A percentile compares a stretch with the other conserved stretches of the same genome.
phyloP scores from a whole-genome alignment of 1,140 invertebrate genomes.

The Drosophila albomicans region DNA sequence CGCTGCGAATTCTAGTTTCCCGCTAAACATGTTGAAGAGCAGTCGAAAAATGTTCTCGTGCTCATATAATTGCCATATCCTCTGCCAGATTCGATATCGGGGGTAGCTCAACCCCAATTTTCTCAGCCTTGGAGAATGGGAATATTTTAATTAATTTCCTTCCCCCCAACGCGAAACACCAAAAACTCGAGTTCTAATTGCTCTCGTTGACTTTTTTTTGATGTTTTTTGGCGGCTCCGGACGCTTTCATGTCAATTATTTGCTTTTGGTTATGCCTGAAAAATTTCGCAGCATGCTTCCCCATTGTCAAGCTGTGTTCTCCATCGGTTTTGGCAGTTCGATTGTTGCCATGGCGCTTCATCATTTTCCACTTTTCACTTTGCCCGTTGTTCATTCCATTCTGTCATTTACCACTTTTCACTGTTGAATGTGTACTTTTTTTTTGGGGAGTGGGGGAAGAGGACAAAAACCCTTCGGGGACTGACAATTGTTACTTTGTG shows the following conservation, averaged over 20 bases:
- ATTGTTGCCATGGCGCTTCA: slow-evolving; percentile 69
- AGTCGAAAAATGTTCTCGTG: slow-evolving; percentile 1
- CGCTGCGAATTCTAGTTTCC: slow-evolving; percentile 1
- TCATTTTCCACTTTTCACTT: slow-evolving; percentile 29
- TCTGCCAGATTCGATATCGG: background rate
- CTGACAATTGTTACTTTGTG: slow-evolving; percentile 51
- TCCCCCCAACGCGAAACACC: background rate
- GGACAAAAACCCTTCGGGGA: background rate
- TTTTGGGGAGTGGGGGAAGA: background rate
- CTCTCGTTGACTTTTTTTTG: slow-evolving; percentile 46
- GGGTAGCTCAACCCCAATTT: background rate
- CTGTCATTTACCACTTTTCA: slow-evolving; percentile 4
- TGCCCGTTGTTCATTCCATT: background rate
- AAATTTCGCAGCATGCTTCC: slow-evolving; percentile 51
- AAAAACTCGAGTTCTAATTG: slow-evolving; percentile 62
- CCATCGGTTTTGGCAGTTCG: slow-evolving; percentile 40
- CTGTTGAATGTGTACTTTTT: slow-evolving; percentile 6
- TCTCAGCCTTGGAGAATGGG: background rate
- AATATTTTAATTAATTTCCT: slow-evolving; percentile 76
- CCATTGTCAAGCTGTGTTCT: background rate
- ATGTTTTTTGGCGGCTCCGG: slow-evolving; percentile 30
- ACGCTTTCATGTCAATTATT: slow-evolving; percentile 78
- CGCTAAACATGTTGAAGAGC: slow-evolving; percentile 9
- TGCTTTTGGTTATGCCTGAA: slow-evolving; percentile 71
- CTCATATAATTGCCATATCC: slow-evolving; percentile 12